phyloP scores from a whole-genome alignment of 2,113 vertebrate genomes.

The Pomatostomus ruficeps region DNA sequence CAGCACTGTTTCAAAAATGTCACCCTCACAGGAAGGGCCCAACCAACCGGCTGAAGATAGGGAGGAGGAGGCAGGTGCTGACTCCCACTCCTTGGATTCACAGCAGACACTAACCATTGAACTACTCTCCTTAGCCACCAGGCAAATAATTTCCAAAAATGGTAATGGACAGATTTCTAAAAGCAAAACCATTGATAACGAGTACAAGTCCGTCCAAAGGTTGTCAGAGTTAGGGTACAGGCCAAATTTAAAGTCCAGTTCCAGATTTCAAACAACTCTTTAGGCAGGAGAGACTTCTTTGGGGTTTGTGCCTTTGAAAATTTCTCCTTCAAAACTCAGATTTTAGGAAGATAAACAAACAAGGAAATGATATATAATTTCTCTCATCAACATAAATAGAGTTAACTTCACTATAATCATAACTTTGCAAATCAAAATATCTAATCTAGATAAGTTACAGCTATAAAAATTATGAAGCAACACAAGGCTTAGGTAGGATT shows the following conservation, averaged over 20 bases:
- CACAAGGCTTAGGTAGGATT: neutral
- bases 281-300: neutral
- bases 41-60: neutral
- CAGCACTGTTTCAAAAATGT: neutral
- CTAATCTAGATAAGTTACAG: neutral
- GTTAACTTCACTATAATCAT: neutral
- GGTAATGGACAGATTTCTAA: neutral
- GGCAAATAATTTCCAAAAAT: neutral
- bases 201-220: neutral
- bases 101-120: neutral
- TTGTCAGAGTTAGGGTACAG: neutral
- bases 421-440: neutral
- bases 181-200: neutral
- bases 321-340: neutral
- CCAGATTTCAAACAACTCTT: neutral
- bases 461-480: neutral
- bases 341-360: neutral
- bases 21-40: neutral
- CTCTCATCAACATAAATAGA: neutral
- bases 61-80: rapidly evolving
- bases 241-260: neutral
- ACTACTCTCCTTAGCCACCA: neutral
- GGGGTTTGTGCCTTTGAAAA: neutral
- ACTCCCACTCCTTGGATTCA: rapidly evolving
- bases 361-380: neutral